Conservation (phyloP, 1,140 invertebrate genomes). For the Zaprionus capensis region DNA sequence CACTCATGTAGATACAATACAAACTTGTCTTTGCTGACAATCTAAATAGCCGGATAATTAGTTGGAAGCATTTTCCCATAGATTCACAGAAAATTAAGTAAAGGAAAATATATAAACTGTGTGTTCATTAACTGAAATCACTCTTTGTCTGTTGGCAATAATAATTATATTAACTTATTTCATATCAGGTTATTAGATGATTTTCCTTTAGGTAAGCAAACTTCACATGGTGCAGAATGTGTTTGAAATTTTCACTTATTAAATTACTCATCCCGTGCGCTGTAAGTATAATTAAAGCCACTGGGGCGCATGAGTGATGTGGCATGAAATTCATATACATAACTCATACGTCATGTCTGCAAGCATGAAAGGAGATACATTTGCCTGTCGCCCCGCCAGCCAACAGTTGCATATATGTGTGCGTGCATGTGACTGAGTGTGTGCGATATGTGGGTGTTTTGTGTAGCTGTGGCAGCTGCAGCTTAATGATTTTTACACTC, state of each 20-base stretch:
- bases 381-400: slow-evolving; percentile 16
- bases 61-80: background rate
- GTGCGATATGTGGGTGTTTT: slow-evolving; percentile 23
- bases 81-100: background rate
- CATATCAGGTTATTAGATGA: background rate
- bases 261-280: slow-evolving; percentile 14
- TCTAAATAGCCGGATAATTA: background rate
- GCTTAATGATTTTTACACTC: slow-evolving; percentile 77
- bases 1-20: too few relatives aligned
- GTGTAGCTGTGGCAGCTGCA: slow-evolving; percentile 55
- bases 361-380: slow-evolving; percentile 36
- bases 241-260: slow-evolving; percentile 28
- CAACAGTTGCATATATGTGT: background rate
- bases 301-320: slow-evolving; percentile 64
- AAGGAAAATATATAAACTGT: background rate
- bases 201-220: background rate
- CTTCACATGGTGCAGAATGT: background rate
- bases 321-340: slow-evolving; percentile 65
- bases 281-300: slow-evolving; percentile 59
- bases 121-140: slow-evolving; percentile 14
- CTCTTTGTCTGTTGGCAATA: background rate
- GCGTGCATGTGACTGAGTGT: slow-evolving; percentile 28
- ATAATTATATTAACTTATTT: background rate
- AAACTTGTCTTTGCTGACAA: background rate
- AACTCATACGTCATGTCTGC: slow-evolving; percentile 73